Conservation (phyloP, 2,113 vertebrate genomes). For the Neoarius graeffei region DNA sequence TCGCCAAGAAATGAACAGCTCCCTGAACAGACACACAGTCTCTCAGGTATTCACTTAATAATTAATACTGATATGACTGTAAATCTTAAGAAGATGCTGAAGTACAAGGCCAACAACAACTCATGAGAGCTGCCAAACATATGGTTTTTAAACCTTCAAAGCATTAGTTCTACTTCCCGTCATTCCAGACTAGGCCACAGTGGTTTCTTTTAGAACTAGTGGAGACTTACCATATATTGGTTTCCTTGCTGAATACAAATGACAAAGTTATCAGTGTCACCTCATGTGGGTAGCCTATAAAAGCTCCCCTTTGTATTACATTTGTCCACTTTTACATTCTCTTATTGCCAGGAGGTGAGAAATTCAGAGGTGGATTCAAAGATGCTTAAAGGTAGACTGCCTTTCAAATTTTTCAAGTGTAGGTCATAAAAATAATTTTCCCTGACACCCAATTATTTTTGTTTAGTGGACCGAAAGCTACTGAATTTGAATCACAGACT, state of each 20-base stretch:
- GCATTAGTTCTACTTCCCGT: background rate
- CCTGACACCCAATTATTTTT: too few relatives aligned
- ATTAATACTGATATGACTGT: background rate
- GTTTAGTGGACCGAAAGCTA: too few relatives aligned
- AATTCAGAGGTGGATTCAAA: background rate
- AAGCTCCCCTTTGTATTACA: background rate
- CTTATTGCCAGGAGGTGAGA: background rate
- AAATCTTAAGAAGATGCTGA: background rate
- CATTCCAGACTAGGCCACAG: background rate
- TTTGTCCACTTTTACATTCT: background rate
- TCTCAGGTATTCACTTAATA: background rate
- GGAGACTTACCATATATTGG: background rate
- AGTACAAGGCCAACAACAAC: background rate
- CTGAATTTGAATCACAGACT: too few relatives aligned
- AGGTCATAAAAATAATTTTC: too few relatives aligned
- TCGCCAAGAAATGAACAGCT: constrained; percentile 79
- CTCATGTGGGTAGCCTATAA: background rate
- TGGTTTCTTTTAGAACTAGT: background rate
- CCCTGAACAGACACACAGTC: constrained; percentile 59
- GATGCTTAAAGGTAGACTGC: background rate
- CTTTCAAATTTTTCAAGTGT: too few relatives aligned
- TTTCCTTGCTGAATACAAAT: background rate
- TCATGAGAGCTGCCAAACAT: background rate
- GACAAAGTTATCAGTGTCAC: background rate
- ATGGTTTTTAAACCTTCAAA: background rate